Base-by-base conservation (phyloP, 2,113 vertebrate species). In the Leiothrix lutea region DNA sequence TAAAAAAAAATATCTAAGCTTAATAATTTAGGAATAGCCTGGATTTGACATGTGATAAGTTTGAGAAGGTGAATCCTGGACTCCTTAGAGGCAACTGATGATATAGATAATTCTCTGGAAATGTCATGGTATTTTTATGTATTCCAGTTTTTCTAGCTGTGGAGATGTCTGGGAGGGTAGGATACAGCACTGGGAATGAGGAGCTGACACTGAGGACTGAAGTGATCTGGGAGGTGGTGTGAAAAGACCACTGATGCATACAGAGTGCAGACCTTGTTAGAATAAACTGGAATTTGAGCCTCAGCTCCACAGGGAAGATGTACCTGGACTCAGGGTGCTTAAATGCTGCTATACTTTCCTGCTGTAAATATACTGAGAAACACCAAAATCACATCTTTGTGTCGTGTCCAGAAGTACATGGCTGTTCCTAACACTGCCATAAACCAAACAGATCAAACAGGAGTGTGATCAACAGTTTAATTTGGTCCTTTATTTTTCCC, bases 141-240 rank as follows among this genome's bases (percentile, higher is more conserved):
- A 28, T 80, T 82, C 21, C 14, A 8, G 4, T 48, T 48, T 86
- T 61, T 53, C 23, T 40, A 62, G 29, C 54, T 83, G 26, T 65
- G 56, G 47, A 70, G 40, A 4, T 80, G 22, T 45, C 35, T 0
- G 0, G 4, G n/a, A 80, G 29, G n/a, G 15, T 40, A 1, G 67
- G 44, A 23, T 69, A n/a, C 28, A 28, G 45, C 69, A 9, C 42
- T 28, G 17, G 36, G 40, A 60, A 38, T 35, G 22, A 36, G 71
- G 54, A 69, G 20, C 11, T 53, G 50, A 35, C 26, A 5, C 23
- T 47, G 28, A 57, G 78, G 42, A 20, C 53, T 61, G 75, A 61
- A 48, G 60, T 56, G 31, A 44, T 70, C 42, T 64, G 38, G 36
- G 51, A 80, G 22, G 11, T 42, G 35, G 13, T 25, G 15, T 60